Base-by-base conservation (phyloP, 1,140 invertebrate species). In the Brachystomella parvula region DNA sequence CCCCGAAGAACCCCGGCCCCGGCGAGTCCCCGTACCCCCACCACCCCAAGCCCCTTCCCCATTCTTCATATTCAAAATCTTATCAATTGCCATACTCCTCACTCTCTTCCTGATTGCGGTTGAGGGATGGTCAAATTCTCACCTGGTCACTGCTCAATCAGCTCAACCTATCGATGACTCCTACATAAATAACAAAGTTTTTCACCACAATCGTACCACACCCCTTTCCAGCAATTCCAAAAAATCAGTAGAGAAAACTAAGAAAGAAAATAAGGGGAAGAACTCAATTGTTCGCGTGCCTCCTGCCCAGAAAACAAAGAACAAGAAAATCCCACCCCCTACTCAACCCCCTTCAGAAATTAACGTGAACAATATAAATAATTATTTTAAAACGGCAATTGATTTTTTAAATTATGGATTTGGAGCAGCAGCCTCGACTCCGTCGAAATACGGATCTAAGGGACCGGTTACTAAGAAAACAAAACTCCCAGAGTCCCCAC, bases 131-230 rank as follows among this genome's bases (percentile, higher is more conserved):
- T 53, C 49, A 53, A 6, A 26, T 3, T 6, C 49, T 15, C 3
- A 6, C 12, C 6, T 6, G 12, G 49, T 26, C 6, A 53, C 49
- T 6, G 49, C 49, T 26, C 15, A 53, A 15, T 12, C 6, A 39
- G 6, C 19, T 19, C 6, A 39, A 9, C 35, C 35, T 6, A 9
- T 53, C 49, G 12, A 53, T 17, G 24, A 15, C 12, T 3, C 49
- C 21, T 9, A 28, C 3, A 31, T 29, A 32, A 60, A 60, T 60
- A 60, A 32, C 24, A 60, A 60, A 60, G 26, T 60, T 3, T 60
- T 60, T 60, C 58, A 60, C 31, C 58, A 30, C 32, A 60, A 60
- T 26, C 58, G 58, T 3, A 32, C 58, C 3, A 60, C 9, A 6
- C 29, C 58, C 58, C 29, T 19, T 28, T 3, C 24, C 29, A 9